Conservation (phyloP, 2,113 vertebrate genomes). For the Penelope pileata region DNA sequence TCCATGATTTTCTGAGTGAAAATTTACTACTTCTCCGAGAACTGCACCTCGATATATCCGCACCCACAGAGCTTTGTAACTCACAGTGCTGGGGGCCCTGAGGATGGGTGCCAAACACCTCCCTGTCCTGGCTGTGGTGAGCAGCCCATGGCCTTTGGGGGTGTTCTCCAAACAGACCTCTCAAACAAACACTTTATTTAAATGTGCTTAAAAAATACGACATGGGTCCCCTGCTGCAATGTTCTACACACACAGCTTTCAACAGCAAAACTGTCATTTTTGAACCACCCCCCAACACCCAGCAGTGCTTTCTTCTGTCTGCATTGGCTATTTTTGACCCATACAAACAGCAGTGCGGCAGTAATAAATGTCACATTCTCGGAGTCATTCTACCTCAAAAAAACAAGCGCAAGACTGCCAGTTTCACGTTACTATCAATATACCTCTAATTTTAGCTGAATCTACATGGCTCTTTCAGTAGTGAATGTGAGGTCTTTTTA, state of each 20-base stretch:
- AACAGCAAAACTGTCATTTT: not conserved
- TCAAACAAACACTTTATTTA: not conserved
- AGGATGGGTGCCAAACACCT: not conserved
- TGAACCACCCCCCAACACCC: not conserved
- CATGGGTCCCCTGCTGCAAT: not conserved
- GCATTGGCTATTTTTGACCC: not conserved
- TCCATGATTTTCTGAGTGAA: not conserved
- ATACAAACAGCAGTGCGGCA: not conserved
- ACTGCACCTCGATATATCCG: not conserved
- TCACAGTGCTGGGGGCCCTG: not conserved
- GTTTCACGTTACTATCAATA: fast-evolving
- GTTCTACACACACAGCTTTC: not conserved
- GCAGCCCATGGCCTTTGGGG: not conserved
- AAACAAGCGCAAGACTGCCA: not conserved
- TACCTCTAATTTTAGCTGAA: not conserved
- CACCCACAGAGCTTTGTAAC: not conserved
- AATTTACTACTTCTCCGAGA: not conserved
- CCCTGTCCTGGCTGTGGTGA: not conserved
- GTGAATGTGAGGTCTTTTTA: not conserved
- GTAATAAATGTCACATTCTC: not conserved
- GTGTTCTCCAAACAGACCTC: not conserved
- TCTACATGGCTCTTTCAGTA: not conserved
- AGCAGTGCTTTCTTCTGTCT: not conserved
- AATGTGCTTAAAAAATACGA: not conserved
- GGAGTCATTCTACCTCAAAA: not conserved